Evolutionary conservation across 2,888 invertebrate genomes (phyloP).

Genomic region (Brachyptera risi): DNA sequence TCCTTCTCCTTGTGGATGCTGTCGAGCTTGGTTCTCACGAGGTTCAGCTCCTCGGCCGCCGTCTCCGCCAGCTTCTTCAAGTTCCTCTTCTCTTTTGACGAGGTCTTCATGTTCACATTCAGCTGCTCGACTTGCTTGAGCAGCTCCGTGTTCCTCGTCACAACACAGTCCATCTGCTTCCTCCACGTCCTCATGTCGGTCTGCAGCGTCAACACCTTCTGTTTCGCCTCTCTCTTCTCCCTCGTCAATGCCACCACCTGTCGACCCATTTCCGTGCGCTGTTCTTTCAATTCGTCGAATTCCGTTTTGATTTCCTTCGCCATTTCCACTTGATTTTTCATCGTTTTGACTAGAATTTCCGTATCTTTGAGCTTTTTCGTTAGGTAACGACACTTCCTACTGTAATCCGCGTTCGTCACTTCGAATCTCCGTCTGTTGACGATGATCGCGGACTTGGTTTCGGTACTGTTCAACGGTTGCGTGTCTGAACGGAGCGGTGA

Average conservation of each 20-base stretch:
- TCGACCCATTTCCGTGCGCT: not conserved
- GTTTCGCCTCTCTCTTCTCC: not conserved
- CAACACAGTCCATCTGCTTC: not conserved
- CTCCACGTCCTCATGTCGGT: not conserved
- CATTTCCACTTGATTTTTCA: not conserved
- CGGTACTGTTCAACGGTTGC: no score
- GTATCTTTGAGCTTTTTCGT: not conserved
- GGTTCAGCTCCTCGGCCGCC: not conserved
- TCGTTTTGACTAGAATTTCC: not conserved
- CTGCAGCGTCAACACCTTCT: not conserved
- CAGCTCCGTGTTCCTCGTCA: not conserved
- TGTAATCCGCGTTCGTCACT: not conserved
- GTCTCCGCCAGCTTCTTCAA: not conserved
- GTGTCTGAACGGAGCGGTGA: no score
- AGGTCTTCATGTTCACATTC: not conserved
- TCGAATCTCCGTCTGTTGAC: not conserved
- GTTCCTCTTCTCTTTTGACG: not conserved
- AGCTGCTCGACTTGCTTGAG: not conserved
- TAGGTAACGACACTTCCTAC: not conserved
- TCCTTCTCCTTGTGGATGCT: constrained; percentile 4
- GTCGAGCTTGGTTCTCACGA: not conserved
- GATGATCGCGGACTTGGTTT: no score
- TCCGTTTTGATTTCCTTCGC: not conserved
- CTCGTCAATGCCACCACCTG: not conserved
- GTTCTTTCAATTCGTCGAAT: not conserved